A percentile compares a stretch with the other conserved stretches of the same genome.
These are phyloP conservation scores for Crotalus viridis DNA, from an alignment of 2,113 vertebrate species.

Conservation along the genomic window DNA sequence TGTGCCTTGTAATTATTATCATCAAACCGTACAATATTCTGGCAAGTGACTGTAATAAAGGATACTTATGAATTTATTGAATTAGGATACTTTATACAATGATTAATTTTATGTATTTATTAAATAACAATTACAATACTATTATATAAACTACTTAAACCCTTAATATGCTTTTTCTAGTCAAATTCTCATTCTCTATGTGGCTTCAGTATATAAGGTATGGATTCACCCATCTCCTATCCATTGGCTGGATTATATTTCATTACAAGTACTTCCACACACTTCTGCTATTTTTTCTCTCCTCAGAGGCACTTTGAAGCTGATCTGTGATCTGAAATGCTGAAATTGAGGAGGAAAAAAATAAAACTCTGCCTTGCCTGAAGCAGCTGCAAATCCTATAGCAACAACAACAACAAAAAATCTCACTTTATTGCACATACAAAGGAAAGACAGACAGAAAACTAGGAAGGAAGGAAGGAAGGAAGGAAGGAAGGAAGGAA, in stretches of 20 bases:
- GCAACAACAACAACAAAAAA: background rate
- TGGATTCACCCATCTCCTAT: background rate
- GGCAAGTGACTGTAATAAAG: background rate
- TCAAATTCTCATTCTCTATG: background rate
- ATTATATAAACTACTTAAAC: background rate
- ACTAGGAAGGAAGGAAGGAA: background rate
- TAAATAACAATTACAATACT: background rate
- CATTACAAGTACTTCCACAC: background rate
- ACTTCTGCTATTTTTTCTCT: background rate
- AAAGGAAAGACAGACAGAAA: background rate
- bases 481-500: background rate
- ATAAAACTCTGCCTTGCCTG: background rate
- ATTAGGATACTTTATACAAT: background rate
- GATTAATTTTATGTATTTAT: background rate
- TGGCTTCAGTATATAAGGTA: background rate
- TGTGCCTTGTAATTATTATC: background rate
- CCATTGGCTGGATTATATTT: background rate
- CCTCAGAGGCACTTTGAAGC: background rate
- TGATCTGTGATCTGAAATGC: background rate
- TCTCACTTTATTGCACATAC: background rate
- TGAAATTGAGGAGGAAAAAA: background rate
- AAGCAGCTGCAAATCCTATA: background rate
- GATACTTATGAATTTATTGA: background rate
- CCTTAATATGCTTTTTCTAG: background rate
- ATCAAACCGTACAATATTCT: background rate